Evolutionary conservation across 2,888 invertebrate species (phyloP).

Genomic region (Pilophorus perplexus): DNA sequence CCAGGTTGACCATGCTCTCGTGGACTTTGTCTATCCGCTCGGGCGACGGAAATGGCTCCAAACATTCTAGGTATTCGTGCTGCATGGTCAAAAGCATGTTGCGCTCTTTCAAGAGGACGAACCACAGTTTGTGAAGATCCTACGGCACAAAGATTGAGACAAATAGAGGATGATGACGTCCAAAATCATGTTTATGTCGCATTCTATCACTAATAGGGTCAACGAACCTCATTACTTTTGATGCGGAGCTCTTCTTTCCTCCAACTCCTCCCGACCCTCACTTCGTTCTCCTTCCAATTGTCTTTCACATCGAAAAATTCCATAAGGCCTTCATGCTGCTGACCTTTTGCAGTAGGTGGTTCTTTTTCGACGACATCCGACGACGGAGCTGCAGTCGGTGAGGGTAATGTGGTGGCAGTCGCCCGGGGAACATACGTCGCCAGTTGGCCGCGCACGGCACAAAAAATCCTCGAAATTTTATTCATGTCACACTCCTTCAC

Average conservation of each 20-base stretch:
- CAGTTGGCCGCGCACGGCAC: constrained; percentile 13
- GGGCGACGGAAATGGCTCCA: constrained; percentile 78
- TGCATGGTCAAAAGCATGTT: constrained; percentile 98
- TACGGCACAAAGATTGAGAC: too few relatives aligned
- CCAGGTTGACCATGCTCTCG: constrained; percentile 91
- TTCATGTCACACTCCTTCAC: constrained; percentile 1
- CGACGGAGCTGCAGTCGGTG: background rate
- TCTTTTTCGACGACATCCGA: background rate
- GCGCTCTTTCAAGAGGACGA: constrained; percentile 82
- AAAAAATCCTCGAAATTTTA: constrained; percentile 18
- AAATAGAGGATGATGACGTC: too few relatives aligned
- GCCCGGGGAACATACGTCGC: background rate
- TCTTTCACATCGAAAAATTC: constrained; percentile 86
- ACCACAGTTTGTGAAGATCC: constrained; percentile 97
- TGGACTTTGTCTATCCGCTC: constrained; percentile 91
- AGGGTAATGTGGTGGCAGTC: background rate
- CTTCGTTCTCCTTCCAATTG: constrained; percentile 74
- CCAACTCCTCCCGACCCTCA: constrained; percentile 86
- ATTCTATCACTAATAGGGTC: too few relatives aligned
- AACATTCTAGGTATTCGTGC: constrained; percentile 67
- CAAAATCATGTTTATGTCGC: too few relatives aligned
- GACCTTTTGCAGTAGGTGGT: background rate
- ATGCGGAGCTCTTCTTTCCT: constrained; percentile 83
- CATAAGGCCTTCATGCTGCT: constrained; percentile 57
- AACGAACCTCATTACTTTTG: constrained; percentile 91